A percentile compares a stretch with the other conserved stretches of the same genome.
Conservation (phyloP, 2,888 invertebrate genomes). For the Lasioglossum marginatum region DNA sequence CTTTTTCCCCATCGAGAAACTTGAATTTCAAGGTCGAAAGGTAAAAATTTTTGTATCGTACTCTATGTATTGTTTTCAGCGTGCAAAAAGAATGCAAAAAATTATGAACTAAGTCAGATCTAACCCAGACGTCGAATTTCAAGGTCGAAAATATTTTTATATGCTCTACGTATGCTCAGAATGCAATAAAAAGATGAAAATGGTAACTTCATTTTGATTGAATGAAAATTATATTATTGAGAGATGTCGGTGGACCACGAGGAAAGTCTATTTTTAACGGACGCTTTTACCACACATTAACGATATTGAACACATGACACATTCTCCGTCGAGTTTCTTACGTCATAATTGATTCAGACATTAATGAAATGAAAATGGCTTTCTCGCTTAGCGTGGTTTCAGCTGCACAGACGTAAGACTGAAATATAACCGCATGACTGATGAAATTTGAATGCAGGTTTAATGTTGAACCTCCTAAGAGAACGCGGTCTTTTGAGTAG, state of each 20-base stretch:
- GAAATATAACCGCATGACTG: slow-evolving; percentile 48
- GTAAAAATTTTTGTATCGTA: not conserved
- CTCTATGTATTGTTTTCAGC: too few species aligned
- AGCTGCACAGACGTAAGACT: slow-evolving; percentile 28
- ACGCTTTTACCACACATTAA: not conserved
- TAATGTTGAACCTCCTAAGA: slow-evolving; percentile 64
- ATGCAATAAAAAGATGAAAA: not conserved
- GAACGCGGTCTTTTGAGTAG: slow-evolving; percentile 64
- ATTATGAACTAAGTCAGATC: too few species aligned
- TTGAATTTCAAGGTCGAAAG: not conserved
- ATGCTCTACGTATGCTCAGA: too few species aligned
- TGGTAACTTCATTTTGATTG: not conserved
- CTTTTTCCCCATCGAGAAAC: too few species aligned
- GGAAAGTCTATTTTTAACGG: not conserved
- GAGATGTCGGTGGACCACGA: not conserved
- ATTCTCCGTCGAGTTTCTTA: not conserved
- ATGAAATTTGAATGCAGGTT: slow-evolving; percentile 69
- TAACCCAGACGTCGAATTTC: too few species aligned
- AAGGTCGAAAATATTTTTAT: too few species aligned
- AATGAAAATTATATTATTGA: too few species aligned
- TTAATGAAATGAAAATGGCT: slow-evolving; percentile 32
- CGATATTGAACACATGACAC: not conserved
- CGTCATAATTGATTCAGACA: slow-evolving; percentile 9
- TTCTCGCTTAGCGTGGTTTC: not conserved
- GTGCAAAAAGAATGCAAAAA: too few species aligned